These are phyloP conservation scores for Galbula dea DNA, from an alignment of 2,113 vertebrate genomes.

Conservation along the genomic window DNA sequence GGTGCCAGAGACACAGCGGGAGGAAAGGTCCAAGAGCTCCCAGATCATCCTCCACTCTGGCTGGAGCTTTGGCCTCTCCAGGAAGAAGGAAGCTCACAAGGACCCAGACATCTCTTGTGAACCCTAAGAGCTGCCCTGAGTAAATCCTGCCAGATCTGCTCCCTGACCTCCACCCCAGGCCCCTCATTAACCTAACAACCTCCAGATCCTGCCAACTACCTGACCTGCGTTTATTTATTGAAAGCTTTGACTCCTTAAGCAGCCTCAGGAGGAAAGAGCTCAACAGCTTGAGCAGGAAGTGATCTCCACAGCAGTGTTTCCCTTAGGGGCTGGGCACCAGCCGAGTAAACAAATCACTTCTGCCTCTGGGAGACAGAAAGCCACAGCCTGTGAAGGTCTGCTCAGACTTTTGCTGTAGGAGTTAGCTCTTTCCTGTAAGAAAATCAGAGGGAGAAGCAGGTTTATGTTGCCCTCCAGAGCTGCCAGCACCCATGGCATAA, in stretches of 20 bases:
- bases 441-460: not conserved
- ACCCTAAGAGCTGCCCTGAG: not conserved
- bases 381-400: rapidly evolving
- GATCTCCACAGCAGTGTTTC: not conserved
- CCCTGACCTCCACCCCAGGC: rapidly evolving
- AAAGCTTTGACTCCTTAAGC: no score
- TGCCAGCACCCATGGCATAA: no score
- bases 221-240: no score
- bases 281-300: no score
- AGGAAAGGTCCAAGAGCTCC: not conserved
- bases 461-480: not conserved
- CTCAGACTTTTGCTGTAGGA: no score
- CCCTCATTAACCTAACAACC: not conserved
- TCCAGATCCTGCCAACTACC: no score
- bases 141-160: not conserved
- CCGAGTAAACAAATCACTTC: not conserved
- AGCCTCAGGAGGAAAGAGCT: not conserved
- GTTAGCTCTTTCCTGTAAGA: not conserved
- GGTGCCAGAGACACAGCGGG: no score
- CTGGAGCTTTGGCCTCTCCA: not conserved
- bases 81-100: rapidly evolving
- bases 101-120: rapidly evolving
- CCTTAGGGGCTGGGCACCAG: not conserved
- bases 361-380: not conserved
- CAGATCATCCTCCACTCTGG: not conserved